Base-by-base conservation (phyloP, 2,113 vertebrate species). In the Scophthalmus maximus region DNA sequence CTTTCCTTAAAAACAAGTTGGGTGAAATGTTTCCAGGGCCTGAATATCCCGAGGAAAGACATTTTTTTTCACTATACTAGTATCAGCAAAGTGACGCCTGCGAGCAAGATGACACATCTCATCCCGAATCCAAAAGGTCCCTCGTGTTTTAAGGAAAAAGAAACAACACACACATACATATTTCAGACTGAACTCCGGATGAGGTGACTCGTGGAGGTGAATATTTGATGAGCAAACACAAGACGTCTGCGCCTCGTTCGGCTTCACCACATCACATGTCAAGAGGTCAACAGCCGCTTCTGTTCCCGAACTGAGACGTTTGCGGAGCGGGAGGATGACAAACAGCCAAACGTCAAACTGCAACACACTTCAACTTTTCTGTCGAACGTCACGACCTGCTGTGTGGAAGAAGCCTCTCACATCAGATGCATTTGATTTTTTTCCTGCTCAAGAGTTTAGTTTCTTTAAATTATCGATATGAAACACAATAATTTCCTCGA, bases 391-490 rank as follows among this genome's bases (percentile, higher is more conserved):
- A n/a, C n/a, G n/a, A n/a, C n/a, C n/a, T n/a, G n/a, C n/a, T 36
- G 10, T 14, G 34, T 42, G 40, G 40, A n/a, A 6, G 17, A 15
- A 42, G n/a, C n/a, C n/a, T n/a, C n/a, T n/a, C n/a, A n/a, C n/a
- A 49, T 8, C 8, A 1, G n/a, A 22, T 18, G 46, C 46, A 23
- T 22, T 11, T 38, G n/a, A n/a, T 38, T 38, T 5, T 6, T 38
- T 38, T 38, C 36, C 36, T 38, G 75, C 79, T 78, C 49, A 62
- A 76, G 64, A 85, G 64, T 90, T 88, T 88, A 80, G 79, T 88
- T 92, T 92, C 85, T 87, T 89, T 90, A 86, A 89, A 85, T 88
- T 84, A 76, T 89, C 82, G 55, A 88, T 85, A 87, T 86, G n/a
- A 73, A 88, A 87, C 69, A 84, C 87, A 85, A 82, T 78, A 81